phyloP scores from a whole-genome alignment of 2,888 invertebrate genomes.

The Petrolisthes manimaculis region DNA sequence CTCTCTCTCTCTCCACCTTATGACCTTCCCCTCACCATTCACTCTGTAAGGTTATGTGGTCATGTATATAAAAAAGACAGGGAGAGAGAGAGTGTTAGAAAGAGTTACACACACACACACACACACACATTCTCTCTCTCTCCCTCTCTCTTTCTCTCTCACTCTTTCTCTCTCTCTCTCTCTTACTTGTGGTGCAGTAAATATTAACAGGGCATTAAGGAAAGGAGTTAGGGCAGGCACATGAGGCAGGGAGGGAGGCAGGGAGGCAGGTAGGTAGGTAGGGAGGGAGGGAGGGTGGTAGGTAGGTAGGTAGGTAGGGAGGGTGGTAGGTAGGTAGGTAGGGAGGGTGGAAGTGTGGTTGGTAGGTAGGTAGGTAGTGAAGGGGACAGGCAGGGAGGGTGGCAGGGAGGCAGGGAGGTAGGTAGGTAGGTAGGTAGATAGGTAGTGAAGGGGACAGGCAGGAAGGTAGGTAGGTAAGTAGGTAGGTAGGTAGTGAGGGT shows the following conservation, averaged over 20 bases:
- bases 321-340: background rate
- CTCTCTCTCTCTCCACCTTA: background rate
- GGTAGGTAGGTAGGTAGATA: too few species aligned
- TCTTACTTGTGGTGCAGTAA: background rate
- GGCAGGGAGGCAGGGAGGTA: background rate
- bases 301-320: too few species aligned
- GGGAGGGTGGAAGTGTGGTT: background rate
- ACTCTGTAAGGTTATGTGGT: too few species aligned
- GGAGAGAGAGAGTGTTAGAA: background rate
- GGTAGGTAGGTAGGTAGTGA: background rate
- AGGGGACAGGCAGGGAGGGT: background rate
- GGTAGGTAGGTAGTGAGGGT: background rate
- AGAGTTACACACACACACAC: too few species aligned
- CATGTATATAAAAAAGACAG: background rate
- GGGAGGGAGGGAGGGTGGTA: background rate
- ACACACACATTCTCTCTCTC: conserved; percentile 8
- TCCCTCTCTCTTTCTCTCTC: background rate
- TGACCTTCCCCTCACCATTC: too few species aligned
- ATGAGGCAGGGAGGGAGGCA: background rate
- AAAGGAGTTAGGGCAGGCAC: background rate
- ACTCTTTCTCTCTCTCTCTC: background rate
- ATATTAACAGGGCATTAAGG: background rate
- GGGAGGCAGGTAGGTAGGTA: background rate
- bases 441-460: too few species aligned
- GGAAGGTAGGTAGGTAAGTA: too few species aligned